Percentiles rank a stretch among this genome's conserved stretches.
Conservation (phyloP, 2,113 vertebrate species). For the Protobothrops flavoviridis region DNA sequence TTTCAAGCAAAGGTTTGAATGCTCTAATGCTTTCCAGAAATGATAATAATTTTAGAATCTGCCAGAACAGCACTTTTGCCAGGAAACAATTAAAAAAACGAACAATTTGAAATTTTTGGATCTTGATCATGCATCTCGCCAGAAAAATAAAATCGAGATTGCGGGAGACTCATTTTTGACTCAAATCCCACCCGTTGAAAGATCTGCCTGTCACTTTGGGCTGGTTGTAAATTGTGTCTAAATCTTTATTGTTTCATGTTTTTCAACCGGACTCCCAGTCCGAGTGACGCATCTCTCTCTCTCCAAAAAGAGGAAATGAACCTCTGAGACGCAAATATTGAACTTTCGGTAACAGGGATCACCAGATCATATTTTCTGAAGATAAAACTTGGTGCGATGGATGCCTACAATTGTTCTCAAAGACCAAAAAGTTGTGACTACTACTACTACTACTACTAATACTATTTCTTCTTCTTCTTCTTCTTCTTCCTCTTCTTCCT, state of each 20-base stretch:
- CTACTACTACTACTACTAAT: no score
- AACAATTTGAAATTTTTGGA: not conserved
- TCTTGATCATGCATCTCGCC: not conserved
- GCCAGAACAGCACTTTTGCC: not conserved
- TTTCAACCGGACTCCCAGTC: not conserved
- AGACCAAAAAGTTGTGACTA: not conserved
- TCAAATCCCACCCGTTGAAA: not conserved
- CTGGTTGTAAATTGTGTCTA: not conserved
- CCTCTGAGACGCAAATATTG: not conserved
- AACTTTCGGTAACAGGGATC: not conserved
- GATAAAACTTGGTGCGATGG: not conserved
- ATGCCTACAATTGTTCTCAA: not conserved
- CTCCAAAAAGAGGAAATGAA: not conserved
- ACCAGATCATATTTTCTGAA: not conserved
- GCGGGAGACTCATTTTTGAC: not conserved
- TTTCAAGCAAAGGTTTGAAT: not conserved
- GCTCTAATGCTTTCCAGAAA: not conserved
- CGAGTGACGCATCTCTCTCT: not conserved
- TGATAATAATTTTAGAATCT: not conserved
- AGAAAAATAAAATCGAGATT: rapidly evolving
- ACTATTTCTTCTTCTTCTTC: no score
- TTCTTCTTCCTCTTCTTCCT: no score
- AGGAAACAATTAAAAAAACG: not conserved
- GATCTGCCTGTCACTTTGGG: not conserved
- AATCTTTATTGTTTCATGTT: not conserved